Evolutionary conservation across 2,113 vertebrate genomes (phyloP).

Genomic region (Rhea pennata): DNA sequence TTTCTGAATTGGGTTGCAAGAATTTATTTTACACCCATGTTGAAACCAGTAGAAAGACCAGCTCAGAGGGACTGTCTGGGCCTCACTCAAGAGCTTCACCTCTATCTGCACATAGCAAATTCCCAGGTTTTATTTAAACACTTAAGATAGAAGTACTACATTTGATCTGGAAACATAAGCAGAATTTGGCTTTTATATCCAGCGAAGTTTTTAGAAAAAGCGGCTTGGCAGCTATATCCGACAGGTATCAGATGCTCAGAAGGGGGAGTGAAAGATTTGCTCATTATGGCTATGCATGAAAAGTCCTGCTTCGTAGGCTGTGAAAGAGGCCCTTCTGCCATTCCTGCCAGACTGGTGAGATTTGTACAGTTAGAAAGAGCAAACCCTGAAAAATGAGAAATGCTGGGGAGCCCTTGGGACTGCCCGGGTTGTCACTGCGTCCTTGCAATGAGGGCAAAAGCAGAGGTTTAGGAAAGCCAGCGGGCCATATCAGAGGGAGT

Average conservation of each 20-base stretch:
- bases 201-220: background rate
- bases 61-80: background rate
- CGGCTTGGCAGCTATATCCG: background rate
- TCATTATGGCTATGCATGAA: background rate
- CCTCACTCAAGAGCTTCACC: background rate
- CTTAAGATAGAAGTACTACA: background rate
- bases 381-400: background rate
- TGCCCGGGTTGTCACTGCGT: rapidly evolving
- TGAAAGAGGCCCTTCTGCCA: background rate
- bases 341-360: background rate
- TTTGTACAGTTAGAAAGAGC: background rate
- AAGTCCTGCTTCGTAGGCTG: background rate
- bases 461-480: background rate
- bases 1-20: background rate
- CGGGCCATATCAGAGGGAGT: too few species aligned
- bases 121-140: background rate
- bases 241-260: background rate
- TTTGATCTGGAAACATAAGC: background rate
- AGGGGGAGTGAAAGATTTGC: background rate
- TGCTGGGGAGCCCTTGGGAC: background rate
- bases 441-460: background rate
- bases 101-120: background rate
- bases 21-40: background rate
- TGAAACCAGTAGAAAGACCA: background rate
- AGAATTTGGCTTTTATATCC: background rate